Evolutionary conservation across 2,797 vertebrate species (phyloP).

Genomic region (Malurus leucopterus): DNA sequence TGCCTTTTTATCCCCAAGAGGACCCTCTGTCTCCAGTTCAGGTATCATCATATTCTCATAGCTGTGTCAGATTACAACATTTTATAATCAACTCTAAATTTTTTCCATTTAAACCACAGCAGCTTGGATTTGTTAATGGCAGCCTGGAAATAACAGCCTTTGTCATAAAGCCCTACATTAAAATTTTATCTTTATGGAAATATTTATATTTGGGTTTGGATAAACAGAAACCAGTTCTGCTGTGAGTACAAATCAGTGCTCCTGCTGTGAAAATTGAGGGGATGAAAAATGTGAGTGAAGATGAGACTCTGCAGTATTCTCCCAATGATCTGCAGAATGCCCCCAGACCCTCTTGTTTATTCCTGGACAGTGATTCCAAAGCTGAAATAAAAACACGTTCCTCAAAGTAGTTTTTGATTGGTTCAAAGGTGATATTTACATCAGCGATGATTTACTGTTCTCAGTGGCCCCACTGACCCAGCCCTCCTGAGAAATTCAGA

Average conservation of each 20-base stretch:
- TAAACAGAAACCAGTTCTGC: not conserved
- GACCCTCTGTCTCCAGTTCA: not conserved
- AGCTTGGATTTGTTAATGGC: not conserved
- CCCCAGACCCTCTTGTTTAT: not conserved
- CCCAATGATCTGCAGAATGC: not conserved
- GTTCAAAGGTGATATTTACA: not conserved
- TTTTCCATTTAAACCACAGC: not conserved
- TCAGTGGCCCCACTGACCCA: not conserved
- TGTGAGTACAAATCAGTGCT: not conserved
- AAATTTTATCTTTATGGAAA: slow-evolving; percentile 40
- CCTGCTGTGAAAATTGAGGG: not conserved
- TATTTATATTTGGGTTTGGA: slow-evolving; percentile 19
- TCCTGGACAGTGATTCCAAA: not conserved
- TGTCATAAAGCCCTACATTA: slow-evolving; percentile 14
- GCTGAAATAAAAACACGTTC: not conserved
- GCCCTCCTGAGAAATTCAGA: not conserved
- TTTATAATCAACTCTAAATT: slow-evolving; percentile 20
- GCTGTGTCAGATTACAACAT: not conserved
- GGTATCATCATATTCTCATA: not conserved
- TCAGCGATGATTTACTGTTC: not conserved
- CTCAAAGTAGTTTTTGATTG: not conserved
- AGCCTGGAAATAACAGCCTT: slow-evolving; percentile 6
- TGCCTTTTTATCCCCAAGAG: not conserved
- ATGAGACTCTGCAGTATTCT: not conserved
- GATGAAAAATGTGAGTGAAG: not conserved